Conservation (phyloP, 2,113 vertebrate species). For the Aviceda subcristata region DNA sequence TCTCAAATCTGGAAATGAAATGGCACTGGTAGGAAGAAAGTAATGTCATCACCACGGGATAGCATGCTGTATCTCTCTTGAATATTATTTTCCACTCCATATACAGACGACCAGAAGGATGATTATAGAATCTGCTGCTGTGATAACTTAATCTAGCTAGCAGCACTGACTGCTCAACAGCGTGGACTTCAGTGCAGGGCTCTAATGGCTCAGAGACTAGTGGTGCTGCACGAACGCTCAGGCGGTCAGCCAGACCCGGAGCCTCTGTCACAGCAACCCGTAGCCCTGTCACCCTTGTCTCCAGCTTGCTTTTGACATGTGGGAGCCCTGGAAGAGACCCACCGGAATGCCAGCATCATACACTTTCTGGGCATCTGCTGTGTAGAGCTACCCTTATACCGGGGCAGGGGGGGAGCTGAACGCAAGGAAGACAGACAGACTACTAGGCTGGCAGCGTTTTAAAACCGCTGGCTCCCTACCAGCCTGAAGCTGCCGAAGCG, state of each 20-base stretch:
- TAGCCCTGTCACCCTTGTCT: neutral
- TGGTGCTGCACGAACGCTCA: neutral
- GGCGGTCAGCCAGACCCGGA: accelerated
- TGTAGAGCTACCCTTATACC: neutral
- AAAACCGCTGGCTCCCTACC: neutral
- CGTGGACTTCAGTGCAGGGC: neutral
- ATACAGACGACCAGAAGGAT: neutral
- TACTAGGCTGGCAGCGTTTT: neutral
- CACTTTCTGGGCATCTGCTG: neutral
- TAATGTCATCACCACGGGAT: neutral
- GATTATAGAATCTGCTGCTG: neutral
- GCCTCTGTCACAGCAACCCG: neutral
- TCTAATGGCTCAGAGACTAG: neutral
- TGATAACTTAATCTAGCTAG: neutral
- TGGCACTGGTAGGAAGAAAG: neutral
- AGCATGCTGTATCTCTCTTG: neutral
- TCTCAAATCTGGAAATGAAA: neutral
- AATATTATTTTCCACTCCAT: neutral
- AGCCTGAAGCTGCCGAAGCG: neutral
- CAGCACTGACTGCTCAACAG: neutral
- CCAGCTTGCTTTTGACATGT: neutral
- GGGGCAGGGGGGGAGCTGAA: neutral
- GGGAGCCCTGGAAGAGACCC: neutral
- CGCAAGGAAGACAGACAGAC: neutral
- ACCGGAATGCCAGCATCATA: neutral